These are phyloP conservation scores for Tenthredo scrophulariae DNA, from an alignment of 2,888 invertebrate species.

Conservation along the genomic window DNA sequence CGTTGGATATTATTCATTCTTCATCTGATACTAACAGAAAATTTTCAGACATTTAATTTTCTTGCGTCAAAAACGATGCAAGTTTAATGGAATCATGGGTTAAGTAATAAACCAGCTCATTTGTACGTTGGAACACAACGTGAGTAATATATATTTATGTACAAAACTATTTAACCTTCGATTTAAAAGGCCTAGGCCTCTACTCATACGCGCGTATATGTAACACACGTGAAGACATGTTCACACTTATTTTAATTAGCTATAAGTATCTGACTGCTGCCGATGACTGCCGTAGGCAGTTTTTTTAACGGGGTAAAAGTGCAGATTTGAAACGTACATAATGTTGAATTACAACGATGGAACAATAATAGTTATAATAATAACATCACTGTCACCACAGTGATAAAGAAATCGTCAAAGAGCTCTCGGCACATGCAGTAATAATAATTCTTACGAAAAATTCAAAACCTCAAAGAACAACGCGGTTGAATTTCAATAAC, in stretches of 20 bases:
- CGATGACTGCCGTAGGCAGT: neutral
- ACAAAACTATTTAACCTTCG: conserved; percentile 11
- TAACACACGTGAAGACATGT: neutral
- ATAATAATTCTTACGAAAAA: neutral
- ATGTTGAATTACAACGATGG: neutral
- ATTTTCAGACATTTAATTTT: neutral
- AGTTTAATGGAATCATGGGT: neutral
- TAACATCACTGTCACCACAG: neutral
- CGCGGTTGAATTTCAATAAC: neutral
- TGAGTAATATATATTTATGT: conserved; percentile 11
- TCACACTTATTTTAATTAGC: neutral
- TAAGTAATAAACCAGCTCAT: neutral
- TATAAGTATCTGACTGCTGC: neutral
- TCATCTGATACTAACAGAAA: neutral
- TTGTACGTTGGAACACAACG: neutral
- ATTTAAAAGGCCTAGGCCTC: neutral
- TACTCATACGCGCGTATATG: neutral
- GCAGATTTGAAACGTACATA: neutral
- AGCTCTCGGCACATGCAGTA: neutral
- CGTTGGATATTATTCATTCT: neutral
- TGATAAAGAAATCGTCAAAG: neutral
- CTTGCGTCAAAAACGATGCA: neutral
- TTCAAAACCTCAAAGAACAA: neutral
- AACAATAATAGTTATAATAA: neutral
- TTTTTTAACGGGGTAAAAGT: neutral